Base-by-base conservation (phyloP, 2,113 vertebrate species). In the Takifugu bimaculatus region DNA sequence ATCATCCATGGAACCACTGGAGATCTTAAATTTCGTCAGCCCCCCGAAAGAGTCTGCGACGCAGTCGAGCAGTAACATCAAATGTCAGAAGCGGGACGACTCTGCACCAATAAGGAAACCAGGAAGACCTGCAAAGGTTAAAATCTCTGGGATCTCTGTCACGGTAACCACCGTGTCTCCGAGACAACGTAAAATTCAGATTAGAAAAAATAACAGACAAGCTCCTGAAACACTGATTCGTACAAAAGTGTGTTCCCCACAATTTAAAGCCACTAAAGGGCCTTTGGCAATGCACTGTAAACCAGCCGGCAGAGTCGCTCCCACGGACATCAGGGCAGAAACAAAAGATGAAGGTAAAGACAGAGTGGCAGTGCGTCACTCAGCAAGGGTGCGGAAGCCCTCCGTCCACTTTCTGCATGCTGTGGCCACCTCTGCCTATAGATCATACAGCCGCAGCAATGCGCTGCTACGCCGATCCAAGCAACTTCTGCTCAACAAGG, bases 61-160 rank as follows among this genome's bases (percentile, higher is more conserved):
- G 70, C 90, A 88, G 26, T 87, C 89, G 48, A 88, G 87, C 75
- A 92, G 88, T 73, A 93, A 91, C 60, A 73, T 94, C 28, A 87
- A 90, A 80, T 87, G 79, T 74, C 90, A 89, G 43, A 90, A 89
- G 45, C 90, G 82, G 60, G 93, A 92, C 72, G 88, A 92, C 5
- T 82, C 86, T 61, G 72, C 86, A 50, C 69, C 89, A 13, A 79
- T 90, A 57, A 90, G 94, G 65, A 98, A 94, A 82, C 94, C 94
- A 63, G 94, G 95, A 57, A 90, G 95, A 80, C 95, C 94, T 48
- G 93, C 96, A 66, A 96, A 98, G 88, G 91, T 98, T 13, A 98
- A 94, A 88, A 95, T 98, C 63, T 96, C 96, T 2, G 96, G 96
- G 57, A 96, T 97, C 80, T 96, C 93, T 14, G 93, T 96, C 68